phyloP scores from a whole-genome alignment of 2,888 invertebrate genomes.

The Invenusta paracnida region DNA sequence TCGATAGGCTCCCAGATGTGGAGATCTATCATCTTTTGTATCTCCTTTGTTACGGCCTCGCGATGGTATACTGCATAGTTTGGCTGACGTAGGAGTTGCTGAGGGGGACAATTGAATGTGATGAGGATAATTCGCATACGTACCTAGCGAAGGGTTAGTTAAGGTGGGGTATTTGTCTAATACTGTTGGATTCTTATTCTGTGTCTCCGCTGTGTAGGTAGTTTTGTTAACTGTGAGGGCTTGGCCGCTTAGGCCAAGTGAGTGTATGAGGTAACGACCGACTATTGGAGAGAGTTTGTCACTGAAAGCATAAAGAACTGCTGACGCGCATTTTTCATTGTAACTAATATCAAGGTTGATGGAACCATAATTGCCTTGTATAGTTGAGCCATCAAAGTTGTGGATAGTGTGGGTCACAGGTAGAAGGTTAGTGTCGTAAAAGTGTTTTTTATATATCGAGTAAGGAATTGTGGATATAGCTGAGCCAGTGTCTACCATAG shows the following conservation, averaged over 20 bases:
- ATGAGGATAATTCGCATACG: neutral
- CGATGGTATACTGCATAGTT: neutral
- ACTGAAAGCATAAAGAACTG: neutral
- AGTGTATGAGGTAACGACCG: no score
- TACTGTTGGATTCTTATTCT: no score
- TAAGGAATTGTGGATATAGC: neutral
- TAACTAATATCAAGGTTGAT: neutral
- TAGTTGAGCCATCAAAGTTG: neutral
- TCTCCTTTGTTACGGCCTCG: neutral
- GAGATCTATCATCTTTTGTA: neutral
- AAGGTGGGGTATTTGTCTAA: no score
- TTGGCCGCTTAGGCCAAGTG: no score
- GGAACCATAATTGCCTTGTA: neutral
- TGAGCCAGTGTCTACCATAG: neutral
- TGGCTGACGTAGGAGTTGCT: neutral
- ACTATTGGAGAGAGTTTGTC: no score
- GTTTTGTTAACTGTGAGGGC: no score
- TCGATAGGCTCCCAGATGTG: neutral
- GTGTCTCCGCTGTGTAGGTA: no score
- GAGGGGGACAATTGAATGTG: neutral
- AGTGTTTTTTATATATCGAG: neutral
- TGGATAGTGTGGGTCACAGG: neutral
- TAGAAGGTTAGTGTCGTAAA: neutral
- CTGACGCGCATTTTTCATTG: neutral
- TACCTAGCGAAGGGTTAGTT: no score